Conservation (phyloP, 2,797 vertebrate genomes). For the Neosilurus mollespiculum region DNA sequence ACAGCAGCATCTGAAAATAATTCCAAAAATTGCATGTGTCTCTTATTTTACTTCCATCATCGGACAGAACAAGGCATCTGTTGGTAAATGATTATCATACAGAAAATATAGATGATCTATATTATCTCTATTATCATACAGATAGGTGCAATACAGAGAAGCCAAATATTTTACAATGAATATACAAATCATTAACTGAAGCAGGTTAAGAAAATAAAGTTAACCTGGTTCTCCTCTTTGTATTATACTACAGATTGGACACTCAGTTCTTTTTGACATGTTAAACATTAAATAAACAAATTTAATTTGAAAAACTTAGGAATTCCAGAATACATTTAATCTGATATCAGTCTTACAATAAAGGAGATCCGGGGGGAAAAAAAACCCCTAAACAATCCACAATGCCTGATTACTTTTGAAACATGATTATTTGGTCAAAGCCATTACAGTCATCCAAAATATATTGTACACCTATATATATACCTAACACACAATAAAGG, state of each 20-base stretch:
- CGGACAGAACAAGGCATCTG: slow-evolving; percentile 77
- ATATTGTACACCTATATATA: slow-evolving; percentile 18
- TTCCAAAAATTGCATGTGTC: slow-evolving; percentile 51
- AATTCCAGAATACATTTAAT: background rate
- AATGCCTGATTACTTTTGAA: too few relatives aligned
- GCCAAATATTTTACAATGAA: slow-evolving; percentile 70
- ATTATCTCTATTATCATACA: slow-evolving; percentile 41
- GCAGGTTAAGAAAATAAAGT: slow-evolving; percentile 56
- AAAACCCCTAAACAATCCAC: background rate
- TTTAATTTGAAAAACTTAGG: slow-evolving; percentile 2
- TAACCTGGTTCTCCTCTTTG: slow-evolving; percentile 45
- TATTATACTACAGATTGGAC: slow-evolving; percentile 40
- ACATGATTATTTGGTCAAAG: slow-evolving; percentile 30
- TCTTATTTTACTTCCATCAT: slow-evolving; percentile 57
- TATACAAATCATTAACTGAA: slow-evolving; percentile 63
- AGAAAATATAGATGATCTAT: slow-evolving; percentile 6
- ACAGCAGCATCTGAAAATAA: slow-evolving; percentile 73
- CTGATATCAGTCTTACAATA: background rate
- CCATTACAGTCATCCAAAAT: slow-evolving; percentile 9
- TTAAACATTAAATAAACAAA: background rate
- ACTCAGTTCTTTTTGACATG: background rate
- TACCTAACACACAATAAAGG: slow-evolving; percentile 2
- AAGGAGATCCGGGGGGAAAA: background rate
- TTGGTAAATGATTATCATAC: slow-evolving; percentile 74
- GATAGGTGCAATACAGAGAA: slow-evolving; percentile 72